Percentiles rank a stretch among this genome's conserved stretches.
These are phyloP conservation scores for Erebia aethiops DNA, from an alignment of 2,888 invertebrate genomes.

Conservation along the genomic window DNA sequence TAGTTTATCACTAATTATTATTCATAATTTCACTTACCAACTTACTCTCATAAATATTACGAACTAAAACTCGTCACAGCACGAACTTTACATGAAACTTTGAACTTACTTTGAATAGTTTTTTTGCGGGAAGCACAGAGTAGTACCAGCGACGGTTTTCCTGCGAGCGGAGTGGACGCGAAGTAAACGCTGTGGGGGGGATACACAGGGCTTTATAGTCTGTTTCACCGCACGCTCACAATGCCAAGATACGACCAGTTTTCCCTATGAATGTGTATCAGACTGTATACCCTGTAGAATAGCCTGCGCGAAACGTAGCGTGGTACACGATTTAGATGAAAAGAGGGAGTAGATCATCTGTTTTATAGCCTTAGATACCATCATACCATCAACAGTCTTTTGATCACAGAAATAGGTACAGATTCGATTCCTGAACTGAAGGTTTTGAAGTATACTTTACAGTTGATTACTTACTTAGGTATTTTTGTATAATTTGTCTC, in stretches of 20 bases:
- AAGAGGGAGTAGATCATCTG: background rate
- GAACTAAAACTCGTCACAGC: constrained; percentile 20
- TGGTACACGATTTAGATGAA: background rate
- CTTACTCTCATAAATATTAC: background rate
- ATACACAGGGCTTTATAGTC: constrained; percentile 59
- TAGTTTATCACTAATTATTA: too few species aligned
- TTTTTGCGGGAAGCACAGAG: constrained; percentile 44
- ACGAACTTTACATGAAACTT: constrained; percentile 24
- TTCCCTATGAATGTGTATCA: constrained; percentile 38
- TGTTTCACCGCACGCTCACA: constrained; percentile 23
- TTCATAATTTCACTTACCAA: background rate
- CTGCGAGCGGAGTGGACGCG: constrained; percentile 43
- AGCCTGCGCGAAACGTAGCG: constrained; percentile 1
- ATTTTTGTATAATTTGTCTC: too few species aligned
- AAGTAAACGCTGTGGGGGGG: constrained; percentile 58
- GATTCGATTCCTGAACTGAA: too few species aligned
- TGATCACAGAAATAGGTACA: too few species aligned
- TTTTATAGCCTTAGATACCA: too few species aligned
- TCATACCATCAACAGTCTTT: too few species aligned
- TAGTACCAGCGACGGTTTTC: constrained; percentile 48
- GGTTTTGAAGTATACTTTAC: too few species aligned
- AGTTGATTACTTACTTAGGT: too few species aligned
- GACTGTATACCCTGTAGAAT: background rate
- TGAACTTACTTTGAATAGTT: constrained; percentile 57
- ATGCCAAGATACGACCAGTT: constrained; percentile 38